phyloP scores from a whole-genome alignment of 2,888 invertebrate genomes.

The Allacma fusca region DNA sequence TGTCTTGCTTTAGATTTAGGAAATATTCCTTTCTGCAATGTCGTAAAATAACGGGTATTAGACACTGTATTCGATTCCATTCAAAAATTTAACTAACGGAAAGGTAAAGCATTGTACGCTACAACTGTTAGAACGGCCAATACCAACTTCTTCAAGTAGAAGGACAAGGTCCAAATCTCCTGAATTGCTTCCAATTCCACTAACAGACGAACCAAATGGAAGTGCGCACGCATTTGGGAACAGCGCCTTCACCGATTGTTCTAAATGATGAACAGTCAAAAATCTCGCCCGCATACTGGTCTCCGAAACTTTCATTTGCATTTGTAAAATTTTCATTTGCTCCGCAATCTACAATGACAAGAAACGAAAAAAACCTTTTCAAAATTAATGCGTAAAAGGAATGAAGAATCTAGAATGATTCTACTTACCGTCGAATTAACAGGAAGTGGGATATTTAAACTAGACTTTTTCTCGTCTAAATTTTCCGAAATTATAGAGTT shows the following conservation, averaged over 20 bases:
- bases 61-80: too few species aligned
- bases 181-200: conserved; percentile 58
- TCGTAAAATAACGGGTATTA: too few species aligned
- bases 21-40: too few species aligned
- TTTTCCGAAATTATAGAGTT: conserved; percentile 44
- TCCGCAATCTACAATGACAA: conserved; percentile 46
- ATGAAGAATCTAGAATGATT: too few species aligned
- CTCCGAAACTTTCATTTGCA: conserved; percentile 51
- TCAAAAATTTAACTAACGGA: too few species aligned
- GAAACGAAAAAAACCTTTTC: not conserved
- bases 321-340: conserved; percentile 52
- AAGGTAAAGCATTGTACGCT: too few species aligned
- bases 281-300: conserved; percentile 54
- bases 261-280: conserved; percentile 56
- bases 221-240: conserved; percentile 58
- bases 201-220: conserved; percentile 60
- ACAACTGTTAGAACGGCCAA: not conserved
- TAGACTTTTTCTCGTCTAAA: not conserved
- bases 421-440: not conserved
- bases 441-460: not conserved
- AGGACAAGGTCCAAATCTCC: conserved; percentile 60
- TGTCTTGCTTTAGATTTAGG: too few species aligned
- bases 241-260: conserved; percentile 49
- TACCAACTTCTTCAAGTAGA: conserved; percentile 54
- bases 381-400: too few species aligned